These are phyloP conservation scores for Papilio helenus DNA, from an alignment of 1,140 invertebrate species.

Conservation along the genomic window DNA sequence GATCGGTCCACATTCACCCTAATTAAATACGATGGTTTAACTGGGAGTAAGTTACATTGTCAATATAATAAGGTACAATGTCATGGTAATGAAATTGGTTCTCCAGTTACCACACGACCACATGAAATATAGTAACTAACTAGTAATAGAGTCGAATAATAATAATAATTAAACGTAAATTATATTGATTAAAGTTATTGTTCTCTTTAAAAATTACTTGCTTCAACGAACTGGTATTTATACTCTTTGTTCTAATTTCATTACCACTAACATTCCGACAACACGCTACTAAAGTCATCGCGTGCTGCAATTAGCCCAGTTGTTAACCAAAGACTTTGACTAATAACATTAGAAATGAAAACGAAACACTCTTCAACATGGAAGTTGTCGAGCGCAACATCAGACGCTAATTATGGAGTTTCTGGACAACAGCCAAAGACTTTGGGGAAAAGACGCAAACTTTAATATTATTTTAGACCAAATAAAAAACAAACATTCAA, in stretches of 20 bases:
- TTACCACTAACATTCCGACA: neutral
- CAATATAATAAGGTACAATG: neutral
- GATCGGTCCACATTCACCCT: neutral
- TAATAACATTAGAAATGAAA: constrained; percentile 28
- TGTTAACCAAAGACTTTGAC: constrained; percentile 3
- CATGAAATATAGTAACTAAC: neutral
- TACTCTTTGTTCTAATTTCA: neutral
- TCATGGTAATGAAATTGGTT: neutral
- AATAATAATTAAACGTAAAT: neutral
- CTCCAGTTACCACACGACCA: neutral
- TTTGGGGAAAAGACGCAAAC: constrained; percentile 48
- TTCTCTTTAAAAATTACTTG: neutral
- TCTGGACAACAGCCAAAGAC: constrained; percentile 66
- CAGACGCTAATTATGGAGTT: constrained; percentile 60
- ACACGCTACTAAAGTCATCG: constrained; percentile 9
- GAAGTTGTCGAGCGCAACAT: constrained; percentile 60
- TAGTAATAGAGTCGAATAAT: neutral
- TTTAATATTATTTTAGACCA: neutral
- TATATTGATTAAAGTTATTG: neutral
- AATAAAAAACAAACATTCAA: neutral
- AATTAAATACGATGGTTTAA: neutral
- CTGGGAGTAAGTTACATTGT: neutral
- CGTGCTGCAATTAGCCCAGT: neutral
- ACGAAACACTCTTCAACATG: constrained; percentile 49
- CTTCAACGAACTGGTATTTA: constrained; percentile 12